Percentiles rank a stretch among this genome's conserved stretches.
phyloP scores from a whole-genome alignment of 1,140 invertebrate species.

The Brachionus koreanus region DNA sequence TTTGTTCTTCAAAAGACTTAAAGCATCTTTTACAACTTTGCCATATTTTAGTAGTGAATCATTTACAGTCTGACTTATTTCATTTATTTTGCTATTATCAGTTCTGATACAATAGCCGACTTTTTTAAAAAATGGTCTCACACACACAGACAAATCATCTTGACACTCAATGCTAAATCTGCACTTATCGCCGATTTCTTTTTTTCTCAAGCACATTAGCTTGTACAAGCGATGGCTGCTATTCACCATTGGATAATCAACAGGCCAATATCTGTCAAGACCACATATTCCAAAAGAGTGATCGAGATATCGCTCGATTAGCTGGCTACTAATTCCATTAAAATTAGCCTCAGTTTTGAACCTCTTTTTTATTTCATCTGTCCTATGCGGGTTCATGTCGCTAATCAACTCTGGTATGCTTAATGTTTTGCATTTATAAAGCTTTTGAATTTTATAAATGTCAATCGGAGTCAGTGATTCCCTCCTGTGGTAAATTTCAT shows the following conservation, averaged over 20 bases:
- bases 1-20: not conserved
- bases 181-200: not conserved
- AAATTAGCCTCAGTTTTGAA: conserved; percentile 27
- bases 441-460: conserved; percentile 30
- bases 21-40: not conserved
- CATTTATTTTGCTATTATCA: conserved; percentile 6
- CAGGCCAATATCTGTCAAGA: not conserved
- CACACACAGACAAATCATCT: not conserved
- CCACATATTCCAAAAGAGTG: not conserved
- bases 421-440: conserved; percentile 22
- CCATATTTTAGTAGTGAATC: conserved; percentile 22
- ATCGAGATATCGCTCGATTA: not conserved
- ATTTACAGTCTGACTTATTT: conserved; percentile 29
- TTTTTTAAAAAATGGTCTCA: conserved; percentile 41
- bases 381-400: not conserved
- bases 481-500: conserved; percentile 19
- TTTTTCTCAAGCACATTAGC: conserved; percentile 20
- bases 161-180: conserved; percentile 33
- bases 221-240: conserved; percentile 10
- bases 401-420: not conserved
- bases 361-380: not conserved
- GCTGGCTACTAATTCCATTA: not conserved
- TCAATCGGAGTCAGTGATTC: conserved; percentile 13
- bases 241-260: conserved; percentile 7
- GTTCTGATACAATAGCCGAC: conserved; percentile 2